phyloP scores from a whole-genome alignment of 35 echinoderm and acorn worm genomes.

The Heliocidaris erythrogramma region DNA sequence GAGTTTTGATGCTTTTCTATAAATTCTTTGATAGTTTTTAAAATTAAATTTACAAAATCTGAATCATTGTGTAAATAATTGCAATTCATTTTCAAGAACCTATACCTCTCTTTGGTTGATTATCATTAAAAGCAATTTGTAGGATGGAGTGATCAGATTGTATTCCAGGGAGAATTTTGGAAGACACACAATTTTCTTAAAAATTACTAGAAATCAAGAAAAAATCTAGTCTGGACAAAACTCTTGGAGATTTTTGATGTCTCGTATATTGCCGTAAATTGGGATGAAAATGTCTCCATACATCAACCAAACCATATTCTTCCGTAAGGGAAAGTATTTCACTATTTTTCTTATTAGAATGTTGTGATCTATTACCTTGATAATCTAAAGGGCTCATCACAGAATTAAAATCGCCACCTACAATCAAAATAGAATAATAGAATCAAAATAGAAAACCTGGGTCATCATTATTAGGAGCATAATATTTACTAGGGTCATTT shows the following conservation, averaged over 20 bases:
- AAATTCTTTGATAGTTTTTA: background rate
- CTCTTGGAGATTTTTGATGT: background rate
- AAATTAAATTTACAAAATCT: too few relatives aligned
- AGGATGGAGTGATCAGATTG: too few relatives aligned
- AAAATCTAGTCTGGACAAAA: too few relatives aligned
- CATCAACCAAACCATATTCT: constrained; percentile 24
- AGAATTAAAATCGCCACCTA: too few relatives aligned
- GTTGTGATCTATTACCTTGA: background rate
- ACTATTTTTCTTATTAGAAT: too few relatives aligned
- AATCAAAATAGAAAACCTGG: constrained; percentile 11
- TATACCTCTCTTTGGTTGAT: constrained; percentile 35
- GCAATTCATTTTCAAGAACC: constrained; percentile 39
- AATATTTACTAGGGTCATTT: background rate
- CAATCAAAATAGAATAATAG: background rate
- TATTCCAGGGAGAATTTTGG: too few relatives aligned
- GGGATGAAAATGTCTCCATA: constrained; percentile 27
- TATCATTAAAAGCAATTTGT: constrained; percentile 25
- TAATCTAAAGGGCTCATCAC: constrained; percentile 36
- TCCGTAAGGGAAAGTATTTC: background rate
- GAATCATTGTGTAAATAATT: constrained; percentile 31
- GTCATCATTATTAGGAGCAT: constrained; percentile 31
- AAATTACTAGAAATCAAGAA: constrained; percentile 6
- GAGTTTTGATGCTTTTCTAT: constrained; percentile 32
- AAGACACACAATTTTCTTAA: background rate
- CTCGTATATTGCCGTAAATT: constrained; percentile 10